phyloP scores from a whole-genome alignment of 2,888 invertebrate genomes.

The Caenorhabditis panamensis region DNA sequence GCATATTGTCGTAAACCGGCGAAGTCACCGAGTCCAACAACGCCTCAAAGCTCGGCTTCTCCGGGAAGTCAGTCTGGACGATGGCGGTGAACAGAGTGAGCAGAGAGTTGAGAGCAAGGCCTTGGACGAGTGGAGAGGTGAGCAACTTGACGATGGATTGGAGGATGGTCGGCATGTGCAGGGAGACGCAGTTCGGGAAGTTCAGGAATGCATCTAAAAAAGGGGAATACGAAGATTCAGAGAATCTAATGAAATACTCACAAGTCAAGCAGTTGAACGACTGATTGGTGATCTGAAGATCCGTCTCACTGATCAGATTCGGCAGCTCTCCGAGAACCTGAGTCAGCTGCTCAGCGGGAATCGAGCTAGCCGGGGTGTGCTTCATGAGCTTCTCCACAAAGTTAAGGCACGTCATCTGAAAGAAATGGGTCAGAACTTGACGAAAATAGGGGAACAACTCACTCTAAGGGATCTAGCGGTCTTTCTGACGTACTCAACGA shows the following conservation, averaged over 20 bases:
- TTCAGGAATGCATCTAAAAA: slow-evolving; percentile 58
- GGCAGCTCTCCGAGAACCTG: slow-evolving; percentile 88
- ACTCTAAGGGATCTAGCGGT: slow-evolving; percentile 39
- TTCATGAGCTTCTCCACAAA: slow-evolving; percentile 85
- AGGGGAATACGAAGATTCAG: background rate
- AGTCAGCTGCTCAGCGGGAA: slow-evolving; percentile 48
- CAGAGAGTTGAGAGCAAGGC: slow-evolving; percentile 92
- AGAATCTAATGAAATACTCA: slow-evolving; percentile 33
- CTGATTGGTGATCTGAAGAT: slow-evolving; percentile 94
- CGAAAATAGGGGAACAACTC: background rate
- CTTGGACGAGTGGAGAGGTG: slow-evolving; percentile 83
- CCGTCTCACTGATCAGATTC: slow-evolving; percentile 92
- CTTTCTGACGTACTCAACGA: slow-evolving; percentile 46
- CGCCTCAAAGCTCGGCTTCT: slow-evolving; percentile 84
- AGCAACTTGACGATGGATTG: slow-evolving; percentile 73
- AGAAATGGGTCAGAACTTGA: no score
- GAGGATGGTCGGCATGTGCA: slow-evolving; percentile 85
- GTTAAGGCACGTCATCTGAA: slow-evolving; percentile 33
- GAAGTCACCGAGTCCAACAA: slow-evolving; percentile 88
- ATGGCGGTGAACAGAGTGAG: slow-evolving; percentile 93
- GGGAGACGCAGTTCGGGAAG: slow-evolving; percentile 37
- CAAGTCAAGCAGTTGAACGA: slow-evolving; percentile 69
- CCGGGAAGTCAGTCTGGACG: slow-evolving; percentile 88
- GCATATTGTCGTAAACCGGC: slow-evolving; percentile 84
- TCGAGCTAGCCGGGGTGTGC: slow-evolving; percentile 79